Base-by-base conservation (phyloP, 2,113 vertebrate species). In the Mellivora capensis region DNA sequence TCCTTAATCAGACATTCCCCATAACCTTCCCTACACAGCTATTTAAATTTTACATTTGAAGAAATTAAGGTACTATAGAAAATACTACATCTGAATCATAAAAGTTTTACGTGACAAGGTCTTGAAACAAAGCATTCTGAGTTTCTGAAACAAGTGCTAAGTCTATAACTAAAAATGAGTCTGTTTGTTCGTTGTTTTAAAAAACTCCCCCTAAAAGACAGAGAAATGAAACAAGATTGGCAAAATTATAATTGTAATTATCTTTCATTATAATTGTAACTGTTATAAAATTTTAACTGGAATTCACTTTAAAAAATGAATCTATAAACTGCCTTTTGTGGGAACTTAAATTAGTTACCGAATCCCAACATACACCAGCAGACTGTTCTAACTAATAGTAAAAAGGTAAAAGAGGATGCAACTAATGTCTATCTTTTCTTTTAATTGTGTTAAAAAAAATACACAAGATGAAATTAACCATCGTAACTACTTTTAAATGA, bases 91-190 rank as follows among this genome's bases (percentile, higher is more conserved):
- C 17, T 69, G 81, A 94, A 64, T 96, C 59, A 82, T 11, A 96
- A 89, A 83, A 90, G 71, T 91, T 95, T 92, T 85, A 92, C 47
- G 17, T 61, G 49, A 44, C 21, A 96, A 79, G 17, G 77, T 95
- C 83, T 61, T 94, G 90, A 95, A 98, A 62, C 9, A 95, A 95
- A 13, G 4, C 13, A 31, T 54, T 89, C n/a, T 92, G 39, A 61
- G 23, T 96, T 95, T 57, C 71, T 95, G 12, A 81, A 93, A 76
- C 18, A 71, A 85, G 64, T 77, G 7, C 6, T 39, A 82, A 57
- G 20, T 17, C n/a, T 87, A 37, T 67, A 91, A 72, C 77, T 76
- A 59, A 94, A 96, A 87, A 54, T 39, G 31, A 96, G 54, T 76
- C 7, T 6, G 64, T 29, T 91, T 6, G 64, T 31, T 91, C 44